Evolutionary conservation across 1,140 invertebrate species (phyloP), one percentile per base, ranked within the genome.

Genomic region (Lethrus apterus): DNA sequence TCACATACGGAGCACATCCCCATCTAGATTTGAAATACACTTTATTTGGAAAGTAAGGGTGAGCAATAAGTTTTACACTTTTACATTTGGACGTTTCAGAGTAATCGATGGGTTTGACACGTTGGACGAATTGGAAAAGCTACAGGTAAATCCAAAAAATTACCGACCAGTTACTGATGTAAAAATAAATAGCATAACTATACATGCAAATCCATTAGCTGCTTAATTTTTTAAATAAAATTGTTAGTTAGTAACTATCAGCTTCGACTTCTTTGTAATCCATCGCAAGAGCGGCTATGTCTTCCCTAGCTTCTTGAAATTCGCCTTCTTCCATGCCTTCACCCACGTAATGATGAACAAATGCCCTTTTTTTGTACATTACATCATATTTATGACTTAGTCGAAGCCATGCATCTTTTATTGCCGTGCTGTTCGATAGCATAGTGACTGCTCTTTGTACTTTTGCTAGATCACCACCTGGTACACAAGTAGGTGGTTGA

Each of bases 21-120:
- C 90, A 94, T 73, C 73, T 98, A 29, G 95, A 98, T 70, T 71
- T 96, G 46, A 98, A 98, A 66, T 98, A 98, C 63, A 98, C 95
- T 8, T 66, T 97, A 18, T 96, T 98, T 80, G 95, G 89, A 67
- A 95, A 84, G 92, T 94, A 78, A 74, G 69, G 70, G 51, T 44
- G 4, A 21, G 10, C 2, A 40, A 41, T 33, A 43, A 24, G 44
- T n/a, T n/a, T n/a, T n/a, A n/a, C n/a, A n/a, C n/a, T n/a, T 17
- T 9, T 33, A 33, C 35, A 14, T 8, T 38, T 7, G 9, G 55
- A 50, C 64, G 62, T 80, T 81, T 55, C 69, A 95, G 93, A 68
- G 81, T 98, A 0, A 98, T 99, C 51, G 95, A 98, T 79, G 96
- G 96, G 10, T 86, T 97, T 65, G 94, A 98, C 64, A 83, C 85